Evolutionary conservation across 2,888 invertebrate genomes (phyloP), one percentile per base, ranked within the genome.

Genomic region (Lydus trimaculatus): DNA sequence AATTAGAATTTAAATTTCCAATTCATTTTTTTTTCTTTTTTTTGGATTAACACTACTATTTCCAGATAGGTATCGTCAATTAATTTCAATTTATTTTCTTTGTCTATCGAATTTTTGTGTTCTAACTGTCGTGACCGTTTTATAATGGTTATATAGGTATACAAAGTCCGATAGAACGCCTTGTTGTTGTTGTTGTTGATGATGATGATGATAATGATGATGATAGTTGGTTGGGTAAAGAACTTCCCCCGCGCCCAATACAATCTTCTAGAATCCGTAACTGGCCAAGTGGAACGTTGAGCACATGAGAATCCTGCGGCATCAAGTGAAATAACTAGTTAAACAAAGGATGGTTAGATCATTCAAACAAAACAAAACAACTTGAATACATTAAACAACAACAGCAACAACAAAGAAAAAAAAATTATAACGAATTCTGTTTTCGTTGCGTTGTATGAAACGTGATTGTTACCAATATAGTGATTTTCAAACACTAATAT

Each of bases 231-330:
- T 61, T 61, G 13, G 2, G 23, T 52, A 23, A 25, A 52, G 25
- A 52, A 25, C 4, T 59, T 65, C 63, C 69, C 63, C 71, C 67
- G 65, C 63, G 61, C 58, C 66, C 65, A 66, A 25, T 52, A 52
- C 23, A 52, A 52, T 52, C 52, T 52, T 52, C 52, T 25, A 52
- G 25, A 61, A 69, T 52, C 59, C 67, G 66, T 69, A 65, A 67
- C 64, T 62, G 72, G 69, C 71, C 69, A 67, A 63, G 69, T 69
- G 73, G 69, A 68, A 72, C 72, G 72, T 31, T n/a, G n/a, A 58
- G 69, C 62, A 67, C 74, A 71, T 73, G 72, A 72, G 72, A 73
- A 71, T 73, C 71, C 72, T 69, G 70, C 67, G 70, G 70, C 73
- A 64, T 60, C 73, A 64, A 56, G 31, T 52, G 52, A 58, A 63